Evolutionary conservation across 1,140 invertebrate species (phyloP), one percentile per base, ranked within the genome.

Genomic region (Drosophila tani): DNA sequence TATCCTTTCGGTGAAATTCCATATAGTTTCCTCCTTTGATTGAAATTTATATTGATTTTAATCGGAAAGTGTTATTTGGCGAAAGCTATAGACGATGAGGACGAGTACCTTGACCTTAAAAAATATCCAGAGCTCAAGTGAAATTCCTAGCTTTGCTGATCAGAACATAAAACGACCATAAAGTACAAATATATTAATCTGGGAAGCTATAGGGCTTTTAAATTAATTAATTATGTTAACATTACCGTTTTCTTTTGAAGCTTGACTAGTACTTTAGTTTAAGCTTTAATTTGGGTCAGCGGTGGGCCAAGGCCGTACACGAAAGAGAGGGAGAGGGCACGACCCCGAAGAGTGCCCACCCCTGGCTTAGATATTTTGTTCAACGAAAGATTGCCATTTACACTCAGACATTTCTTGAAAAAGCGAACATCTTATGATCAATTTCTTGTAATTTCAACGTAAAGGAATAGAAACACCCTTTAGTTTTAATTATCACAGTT

Each of bases 101-200:
- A 5, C 38, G 56, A 60, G 40, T 58, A 40, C 56, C 29, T 58
- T 24, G 7, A 58, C 14, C 27, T 43, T 45, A 40, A 58, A 40
- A 45, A 27, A 43, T 29, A 57, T n/a, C 4, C 53, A 29, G 41
- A 27, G 57, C 57, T 41, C 24, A 27, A 45, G 8, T n/a, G 41
- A 45, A 19, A 17, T 21, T 45, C 29, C 41, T 41, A 27, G 38
- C 35, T 57, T 57, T 57, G 38, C 38, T 57, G 38, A 57, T 27
- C 38, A 41, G 19, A 24, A 58, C 43, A 17, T 45, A 24, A 45
- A 29, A 58, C 24, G 14, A 24, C 55, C 35, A 57, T 41, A 29
- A 29, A n/a, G 40, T 41, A 41, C 40, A 15, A 41, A 41, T 41
- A 41, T 41, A 41, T n/a, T 41, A 41, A 41, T 41, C 15, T 41